Percentiles rank a stretch among this genome's conserved stretches.
phyloP scores from a whole-genome alignment of 2,113 vertebrate species.

The Zapornia atra region DNA sequence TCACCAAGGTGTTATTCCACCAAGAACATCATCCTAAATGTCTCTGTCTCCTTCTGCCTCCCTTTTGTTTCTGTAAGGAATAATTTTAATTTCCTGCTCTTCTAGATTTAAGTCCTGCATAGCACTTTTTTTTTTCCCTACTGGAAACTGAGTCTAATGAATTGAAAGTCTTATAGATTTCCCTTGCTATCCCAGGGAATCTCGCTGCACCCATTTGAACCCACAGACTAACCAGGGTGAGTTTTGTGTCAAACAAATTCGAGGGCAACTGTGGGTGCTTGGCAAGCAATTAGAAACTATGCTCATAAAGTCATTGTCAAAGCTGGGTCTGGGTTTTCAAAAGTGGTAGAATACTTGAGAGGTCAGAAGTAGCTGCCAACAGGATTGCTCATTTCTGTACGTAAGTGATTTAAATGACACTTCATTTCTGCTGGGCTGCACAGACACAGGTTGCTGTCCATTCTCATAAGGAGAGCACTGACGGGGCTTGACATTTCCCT shows the following conservation, averaged over 20 bases:
- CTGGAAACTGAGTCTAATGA: neutral
- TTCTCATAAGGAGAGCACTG: constrained; percentile 18
- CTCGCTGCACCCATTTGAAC: neutral
- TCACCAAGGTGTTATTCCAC: neutral
- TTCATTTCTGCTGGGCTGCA: constrained; percentile 25
- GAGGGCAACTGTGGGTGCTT: neutral
- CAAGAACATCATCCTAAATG: neutral
- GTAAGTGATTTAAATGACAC: neutral
- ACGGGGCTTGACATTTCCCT: constrained; percentile 1
- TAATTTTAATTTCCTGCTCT: neutral
- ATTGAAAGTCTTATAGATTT: neutral
- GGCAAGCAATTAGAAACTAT: neutral
- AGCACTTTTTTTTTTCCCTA: neutral
- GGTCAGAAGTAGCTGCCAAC: neutral
- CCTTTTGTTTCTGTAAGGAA: neutral
- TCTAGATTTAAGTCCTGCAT: neutral
- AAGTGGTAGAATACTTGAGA: neutral
- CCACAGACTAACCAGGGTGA: neutral
- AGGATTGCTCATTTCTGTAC: neutral
- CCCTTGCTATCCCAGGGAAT: neutral
- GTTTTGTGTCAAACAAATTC: neutral
- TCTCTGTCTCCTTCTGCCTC: neutral
- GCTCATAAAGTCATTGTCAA: neutral
- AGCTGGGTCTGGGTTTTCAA: neutral
- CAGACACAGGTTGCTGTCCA: constrained; percentile 13